phyloP scores from a whole-genome alignment of 2,888 invertebrate species.

The Hyppa rectilinea region DNA sequence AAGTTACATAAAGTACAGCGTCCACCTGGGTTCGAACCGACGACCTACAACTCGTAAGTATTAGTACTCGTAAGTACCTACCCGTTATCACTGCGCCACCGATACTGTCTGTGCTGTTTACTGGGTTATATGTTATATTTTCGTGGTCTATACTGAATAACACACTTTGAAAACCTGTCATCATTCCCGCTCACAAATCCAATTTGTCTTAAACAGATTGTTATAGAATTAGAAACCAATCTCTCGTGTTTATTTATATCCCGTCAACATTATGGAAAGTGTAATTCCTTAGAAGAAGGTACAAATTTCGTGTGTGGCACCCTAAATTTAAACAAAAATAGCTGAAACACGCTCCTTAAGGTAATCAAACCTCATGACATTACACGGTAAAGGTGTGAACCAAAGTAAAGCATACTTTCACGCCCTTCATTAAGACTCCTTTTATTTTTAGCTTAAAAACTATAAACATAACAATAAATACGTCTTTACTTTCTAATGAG shows the following conservation, averaged over 20 bases:
- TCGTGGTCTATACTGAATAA: neutral
- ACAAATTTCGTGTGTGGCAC: slow-evolving; percentile 67
- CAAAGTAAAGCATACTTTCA: slow-evolving; percentile 81
- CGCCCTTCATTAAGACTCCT: slow-evolving; percentile 76
- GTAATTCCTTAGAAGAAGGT: slow-evolving; percentile 66
- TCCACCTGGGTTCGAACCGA: too few species aligned
- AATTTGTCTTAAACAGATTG: slow-evolving; percentile 54
- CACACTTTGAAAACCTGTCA: slow-evolving; percentile 32
- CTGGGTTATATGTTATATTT: too few species aligned
- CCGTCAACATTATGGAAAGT: slow-evolving; percentile 52
- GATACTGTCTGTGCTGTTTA: too few species aligned
- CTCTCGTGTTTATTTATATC: slow-evolving; percentile 57
- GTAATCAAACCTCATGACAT: slow-evolving; percentile 86
- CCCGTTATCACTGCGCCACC: too few species aligned
- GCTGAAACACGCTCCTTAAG: slow-evolving; percentile 73
- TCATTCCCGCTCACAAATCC: slow-evolving; percentile 26
- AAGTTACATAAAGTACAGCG: too few species aligned
- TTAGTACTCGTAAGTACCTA: too few species aligned
- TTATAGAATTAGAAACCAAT: slow-evolving; percentile 60
- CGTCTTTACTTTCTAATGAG: slow-evolving; percentile 78
- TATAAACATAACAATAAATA: slow-evolving; percentile 81
- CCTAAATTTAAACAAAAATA: slow-evolving; percentile 80
- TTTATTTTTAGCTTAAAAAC: slow-evolving; percentile 83
- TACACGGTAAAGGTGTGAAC: slow-evolving; percentile 87
- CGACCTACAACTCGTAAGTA: too few species aligned